These are phyloP conservation scores for Nannobrachium achirus DNA, from an alignment of 2,113 vertebrate genomes.

Conservation along the genomic window DNA sequence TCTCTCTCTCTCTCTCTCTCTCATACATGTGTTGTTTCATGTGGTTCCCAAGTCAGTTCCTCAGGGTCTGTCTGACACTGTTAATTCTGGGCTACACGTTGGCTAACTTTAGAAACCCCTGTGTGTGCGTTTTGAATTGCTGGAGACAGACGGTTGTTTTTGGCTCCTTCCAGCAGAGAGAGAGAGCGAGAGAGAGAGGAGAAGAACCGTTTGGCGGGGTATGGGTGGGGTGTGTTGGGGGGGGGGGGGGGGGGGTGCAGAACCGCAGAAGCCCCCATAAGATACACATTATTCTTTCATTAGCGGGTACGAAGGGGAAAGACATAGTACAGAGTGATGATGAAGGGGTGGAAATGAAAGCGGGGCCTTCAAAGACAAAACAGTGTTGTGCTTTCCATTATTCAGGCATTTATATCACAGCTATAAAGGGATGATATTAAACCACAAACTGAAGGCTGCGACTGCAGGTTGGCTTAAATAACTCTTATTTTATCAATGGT, in stretches of 20 bases:
- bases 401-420: constrained; percentile 25
- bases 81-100: constrained; percentile 60
- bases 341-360: constrained; percentile 11
- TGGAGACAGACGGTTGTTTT: neutral
- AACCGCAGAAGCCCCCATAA: constrained; percentile 17
- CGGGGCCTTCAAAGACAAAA: constrained; percentile 25
- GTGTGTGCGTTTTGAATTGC: constrained; percentile 50
- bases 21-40: constrained; percentile 46
- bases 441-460: neutral
- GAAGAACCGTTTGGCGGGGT: neutral
- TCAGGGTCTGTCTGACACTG: constrained; percentile 47
- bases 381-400: constrained; percentile 24
- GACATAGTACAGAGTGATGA: constrained; percentile 8
- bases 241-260: neutral
- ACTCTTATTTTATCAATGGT: neutral
- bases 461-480: neutral
- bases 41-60: constrained; percentile 53
- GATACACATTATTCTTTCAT: constrained; percentile 22
- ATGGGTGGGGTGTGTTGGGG: no score
- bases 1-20: neutral
- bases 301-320: constrained; percentile 1
- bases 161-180: constrained; percentile 7
- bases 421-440: constrained; percentile 12
- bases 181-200: no score
- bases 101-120: constrained; percentile 62